A percentile compares a stretch with the other conserved stretches of the same genome.
Evolutionary conservation across 2,113 vertebrate genomes (phyloP).

Genomic region (Sander lucioperca): DNA sequence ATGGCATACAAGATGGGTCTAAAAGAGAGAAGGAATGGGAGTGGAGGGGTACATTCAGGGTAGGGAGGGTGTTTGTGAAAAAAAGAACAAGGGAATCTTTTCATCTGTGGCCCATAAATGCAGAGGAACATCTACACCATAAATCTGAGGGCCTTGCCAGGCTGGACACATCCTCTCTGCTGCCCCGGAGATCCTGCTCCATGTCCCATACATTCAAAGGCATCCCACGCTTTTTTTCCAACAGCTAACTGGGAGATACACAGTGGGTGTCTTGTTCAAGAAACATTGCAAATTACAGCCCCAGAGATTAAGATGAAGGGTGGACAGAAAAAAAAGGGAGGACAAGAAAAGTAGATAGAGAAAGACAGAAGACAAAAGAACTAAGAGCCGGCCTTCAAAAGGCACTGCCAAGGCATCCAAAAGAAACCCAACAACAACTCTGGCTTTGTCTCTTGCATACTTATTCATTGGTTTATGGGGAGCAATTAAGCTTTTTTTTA

Average conservation of each 20-base stretch:
- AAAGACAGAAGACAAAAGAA: slow-evolving; percentile 48
- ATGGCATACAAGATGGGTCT: slow-evolving; percentile 56
- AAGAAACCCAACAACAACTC: slow-evolving; percentile 34
- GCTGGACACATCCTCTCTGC: slow-evolving; percentile 66
- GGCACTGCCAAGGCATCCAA: slow-evolving; percentile 24
- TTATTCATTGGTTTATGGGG: slow-evolving; percentile 38
- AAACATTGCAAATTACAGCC: slow-evolving; percentile 56
- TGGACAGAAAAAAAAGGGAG: slow-evolving; percentile 37
- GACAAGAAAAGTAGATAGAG: slow-evolving; percentile 38
- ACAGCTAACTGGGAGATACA: slow-evolving; percentile 44
- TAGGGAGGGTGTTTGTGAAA: slow-evolving; percentile 68
- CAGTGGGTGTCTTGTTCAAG: slow-evolving; percentile 75
- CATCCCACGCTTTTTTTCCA: slow-evolving; percentile 58
- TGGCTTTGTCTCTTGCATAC: slow-evolving; percentile 37
- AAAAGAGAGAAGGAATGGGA: slow-evolving; percentile 51
- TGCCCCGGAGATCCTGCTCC: slow-evolving; percentile 68
- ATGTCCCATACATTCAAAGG: slow-evolving; percentile 71
- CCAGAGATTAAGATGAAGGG: slow-evolving; percentile 58
- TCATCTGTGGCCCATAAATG: slow-evolving; percentile 80
- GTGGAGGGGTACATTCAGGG: slow-evolving; percentile 66
- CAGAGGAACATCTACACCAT: slow-evolving; percentile 77
- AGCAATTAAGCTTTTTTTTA: slow-evolving; percentile 58
- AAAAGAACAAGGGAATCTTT: slow-evolving; percentile 84
- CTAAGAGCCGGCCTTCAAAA: slow-evolving; percentile 19
- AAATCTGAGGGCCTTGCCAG: slow-evolving; percentile 76